Evolutionary conservation across 1,140 invertebrate genomes (phyloP).

Genomic region (Oreohelix idahoensis): DNA sequence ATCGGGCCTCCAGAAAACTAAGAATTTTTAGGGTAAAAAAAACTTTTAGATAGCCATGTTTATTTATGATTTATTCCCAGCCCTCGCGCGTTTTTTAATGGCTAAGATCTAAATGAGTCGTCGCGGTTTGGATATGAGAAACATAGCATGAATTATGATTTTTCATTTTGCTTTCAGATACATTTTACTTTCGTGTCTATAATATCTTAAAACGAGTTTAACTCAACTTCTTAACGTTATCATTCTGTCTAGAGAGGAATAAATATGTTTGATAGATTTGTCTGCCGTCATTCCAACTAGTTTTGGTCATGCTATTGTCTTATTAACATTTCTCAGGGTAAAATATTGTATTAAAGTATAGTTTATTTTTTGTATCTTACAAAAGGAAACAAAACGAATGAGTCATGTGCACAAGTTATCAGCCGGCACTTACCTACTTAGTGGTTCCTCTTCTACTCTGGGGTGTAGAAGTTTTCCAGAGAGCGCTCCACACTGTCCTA

Average conservation of each 20-base stretch:
- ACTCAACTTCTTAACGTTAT: neutral
- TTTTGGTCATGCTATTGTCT: neutral
- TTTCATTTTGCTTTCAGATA: neutral
- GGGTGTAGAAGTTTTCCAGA: no score
- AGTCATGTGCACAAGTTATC: no score
- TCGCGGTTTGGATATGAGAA: slow-evolving; percentile 14
- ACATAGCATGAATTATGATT: neutral
- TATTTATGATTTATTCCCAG: slow-evolving; percentile 29
- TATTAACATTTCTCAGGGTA: neutral
- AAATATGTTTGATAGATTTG: neutral
- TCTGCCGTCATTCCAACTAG: neutral
- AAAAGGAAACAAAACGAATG: neutral
- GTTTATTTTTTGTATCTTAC: neutral
- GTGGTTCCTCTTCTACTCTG: no score
- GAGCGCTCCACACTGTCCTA: no score
- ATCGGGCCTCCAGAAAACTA: slow-evolving; percentile 13
- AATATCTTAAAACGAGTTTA: neutral
- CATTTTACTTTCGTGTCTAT: neutral
- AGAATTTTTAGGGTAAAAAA: slow-evolving; percentile 16
- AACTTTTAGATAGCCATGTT: slow-evolving; percentile 16
- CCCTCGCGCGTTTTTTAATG: slow-evolving; percentile 7
- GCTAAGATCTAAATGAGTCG: neutral
- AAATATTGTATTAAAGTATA: neutral
- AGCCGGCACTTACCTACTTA: no score
- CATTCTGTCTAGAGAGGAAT: neutral